Conservation (phyloP, 2,888 invertebrate genomes). For the Drosophila colorata region DNA sequence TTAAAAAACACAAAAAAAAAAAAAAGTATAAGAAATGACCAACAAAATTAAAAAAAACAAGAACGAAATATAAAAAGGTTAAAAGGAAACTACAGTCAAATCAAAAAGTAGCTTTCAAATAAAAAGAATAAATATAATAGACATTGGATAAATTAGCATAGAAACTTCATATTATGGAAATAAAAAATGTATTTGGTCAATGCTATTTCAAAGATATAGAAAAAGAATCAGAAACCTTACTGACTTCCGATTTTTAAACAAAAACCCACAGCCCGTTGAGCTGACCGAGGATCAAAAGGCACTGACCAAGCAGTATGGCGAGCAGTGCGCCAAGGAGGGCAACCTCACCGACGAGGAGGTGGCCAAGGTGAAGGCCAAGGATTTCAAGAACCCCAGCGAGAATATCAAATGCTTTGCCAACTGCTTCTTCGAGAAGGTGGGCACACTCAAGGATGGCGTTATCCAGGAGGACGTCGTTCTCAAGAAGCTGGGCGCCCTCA, state of each 20-base stretch:
- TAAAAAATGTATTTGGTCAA: too few relatives aligned
- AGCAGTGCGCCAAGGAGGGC: conserved; percentile 65
- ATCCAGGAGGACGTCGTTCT: conserved; percentile 65
- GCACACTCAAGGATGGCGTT: conserved; percentile 71
- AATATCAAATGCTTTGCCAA: conserved; percentile 80
- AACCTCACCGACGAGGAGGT: conserved; percentile 65
- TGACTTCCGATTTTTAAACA: too few relatives aligned
- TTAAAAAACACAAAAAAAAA: not conserved
- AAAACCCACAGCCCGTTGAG: conserved; percentile 48
- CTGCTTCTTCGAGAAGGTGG: conserved; percentile 82
- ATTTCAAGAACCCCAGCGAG: conserved; percentile 64
- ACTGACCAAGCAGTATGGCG: conserved; percentile 58
- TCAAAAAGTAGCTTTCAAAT: too few relatives aligned
- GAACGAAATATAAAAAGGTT: too few relatives aligned
- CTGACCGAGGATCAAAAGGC: conserved; percentile 74
- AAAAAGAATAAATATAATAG: too few relatives aligned
- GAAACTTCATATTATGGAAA: too few relatives aligned
- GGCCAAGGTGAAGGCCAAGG: conserved; percentile 61
- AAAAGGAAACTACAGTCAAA: too few relatives aligned
- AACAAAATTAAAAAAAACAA: not conserved
- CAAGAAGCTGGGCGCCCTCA: conserved; percentile 53
- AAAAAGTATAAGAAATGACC: not conserved
- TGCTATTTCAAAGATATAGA: not conserved
- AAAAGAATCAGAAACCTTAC: too few relatives aligned
- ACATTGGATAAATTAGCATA: too few relatives aligned